phyloP scores from a whole-genome alignment of 2,888 invertebrate genomes.

The Andrena dorsata region DNA sequence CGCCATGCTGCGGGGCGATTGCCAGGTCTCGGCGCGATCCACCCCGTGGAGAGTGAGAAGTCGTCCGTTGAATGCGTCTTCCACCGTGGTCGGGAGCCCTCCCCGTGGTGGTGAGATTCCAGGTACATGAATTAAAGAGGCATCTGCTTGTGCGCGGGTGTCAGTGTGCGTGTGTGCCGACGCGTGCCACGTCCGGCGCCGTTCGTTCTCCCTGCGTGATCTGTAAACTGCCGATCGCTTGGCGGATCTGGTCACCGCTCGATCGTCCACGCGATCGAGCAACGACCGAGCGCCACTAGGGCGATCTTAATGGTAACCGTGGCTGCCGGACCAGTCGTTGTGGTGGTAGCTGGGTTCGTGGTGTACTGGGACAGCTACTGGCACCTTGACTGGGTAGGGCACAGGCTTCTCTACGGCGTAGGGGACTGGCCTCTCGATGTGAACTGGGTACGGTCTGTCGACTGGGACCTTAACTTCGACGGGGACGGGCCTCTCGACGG shows the following conservation, averaged over 20 bases:
- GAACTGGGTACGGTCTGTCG: constrained; percentile 88
- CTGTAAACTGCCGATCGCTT: constrained; percentile 17
- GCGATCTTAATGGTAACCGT: constrained; percentile 44
- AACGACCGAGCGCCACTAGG: not conserved
- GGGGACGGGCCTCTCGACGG: constrained; percentile 86
- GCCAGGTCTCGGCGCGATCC: constrained; percentile 42
- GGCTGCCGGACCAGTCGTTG: constrained; percentile 53
- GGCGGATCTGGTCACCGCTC: constrained; percentile 1
- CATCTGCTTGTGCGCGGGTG: not conserved
- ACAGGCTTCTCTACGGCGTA: constrained; percentile 90
- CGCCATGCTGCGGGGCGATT: constrained; percentile 35
- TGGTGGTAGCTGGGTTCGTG: constrained; percentile 56
- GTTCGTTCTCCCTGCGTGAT: constrained; percentile 10
- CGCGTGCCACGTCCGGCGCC: constrained; percentile 52
- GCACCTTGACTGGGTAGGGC: constrained; percentile 90
- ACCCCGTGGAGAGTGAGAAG: constrained; percentile 17
- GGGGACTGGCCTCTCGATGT: constrained; percentile 86
- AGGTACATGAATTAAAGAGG: constrained; percentile 49
- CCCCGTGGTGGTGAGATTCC: constrained; percentile 32
- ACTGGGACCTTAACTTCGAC: constrained; percentile 89
- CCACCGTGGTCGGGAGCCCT: constrained; percentile 25
- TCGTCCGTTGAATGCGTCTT: constrained; percentile 29
- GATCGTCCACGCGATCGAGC: not conserved
- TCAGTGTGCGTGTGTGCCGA: constrained; percentile 24
- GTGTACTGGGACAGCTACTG: constrained; percentile 87